phyloP scores from a whole-genome alignment of 1,140 invertebrate genomes.

The Drosophila takahashii region DNA sequence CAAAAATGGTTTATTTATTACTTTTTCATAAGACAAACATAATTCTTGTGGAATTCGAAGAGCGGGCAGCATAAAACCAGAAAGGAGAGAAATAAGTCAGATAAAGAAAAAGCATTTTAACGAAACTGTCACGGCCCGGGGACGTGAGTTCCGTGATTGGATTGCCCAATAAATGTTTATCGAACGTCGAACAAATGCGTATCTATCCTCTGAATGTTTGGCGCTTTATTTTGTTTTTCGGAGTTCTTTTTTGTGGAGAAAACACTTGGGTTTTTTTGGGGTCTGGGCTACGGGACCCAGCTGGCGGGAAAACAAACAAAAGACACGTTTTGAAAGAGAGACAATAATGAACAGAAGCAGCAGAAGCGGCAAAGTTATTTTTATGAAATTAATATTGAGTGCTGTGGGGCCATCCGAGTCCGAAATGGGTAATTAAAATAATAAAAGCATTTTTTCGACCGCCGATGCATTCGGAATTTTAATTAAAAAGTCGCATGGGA shows the following conservation, averaged over 20 bases:
- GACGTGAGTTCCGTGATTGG: conserved; percentile 80
- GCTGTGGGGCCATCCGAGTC: conserved; percentile 61
- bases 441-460: conserved; percentile 77
- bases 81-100: conserved; percentile 61
- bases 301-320: conserved; percentile 64
- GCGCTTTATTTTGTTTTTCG: conserved; percentile 38
- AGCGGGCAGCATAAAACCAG: conserved; percentile 20
- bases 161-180: conserved; percentile 83
- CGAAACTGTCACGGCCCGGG: conserved; percentile 76
- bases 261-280: conserved; percentile 34
- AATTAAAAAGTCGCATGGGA: conserved; percentile 72
- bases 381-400: conserved; percentile 83
- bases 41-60: conserved; percentile 52
- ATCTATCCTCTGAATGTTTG: conserved; percentile 71
- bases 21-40: conserved; percentile 54
- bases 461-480: conserved; percentile 69
- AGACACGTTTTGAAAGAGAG: conserved; percentile 69
- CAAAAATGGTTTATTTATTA: conserved; percentile 55
- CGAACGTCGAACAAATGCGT: conserved; percentile 72
- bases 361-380: conserved; percentile 63
- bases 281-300: conserved; percentile 28
- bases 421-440: conserved; percentile 82
- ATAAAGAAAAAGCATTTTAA: conserved; percentile 68
- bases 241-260: conserved; percentile 61
- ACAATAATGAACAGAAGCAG: conserved; percentile 57